Percentiles rank a stretch among this genome's conserved stretches.
Conservation (phyloP, 2,113 vertebrate genomes). For the Procavia capensis region DNA sequence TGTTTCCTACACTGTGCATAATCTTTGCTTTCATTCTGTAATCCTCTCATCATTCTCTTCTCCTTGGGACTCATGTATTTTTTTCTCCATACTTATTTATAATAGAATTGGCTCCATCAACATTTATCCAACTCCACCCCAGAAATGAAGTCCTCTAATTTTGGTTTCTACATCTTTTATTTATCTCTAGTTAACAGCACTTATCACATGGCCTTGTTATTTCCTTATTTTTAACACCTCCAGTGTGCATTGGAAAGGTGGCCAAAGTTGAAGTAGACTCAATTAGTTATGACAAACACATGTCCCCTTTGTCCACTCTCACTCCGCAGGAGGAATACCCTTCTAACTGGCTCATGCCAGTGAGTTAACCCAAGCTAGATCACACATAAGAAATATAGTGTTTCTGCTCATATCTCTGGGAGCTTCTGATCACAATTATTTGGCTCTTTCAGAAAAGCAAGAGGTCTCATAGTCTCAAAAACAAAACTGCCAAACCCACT, state of each 20-base stretch:
- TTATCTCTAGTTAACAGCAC: not conserved
- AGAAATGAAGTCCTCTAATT: not conserved
- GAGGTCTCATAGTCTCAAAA: not conserved
- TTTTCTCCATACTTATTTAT: not conserved
- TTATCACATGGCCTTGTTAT: not conserved
- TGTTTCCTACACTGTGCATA: not conserved
- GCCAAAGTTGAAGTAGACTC: not conserved
- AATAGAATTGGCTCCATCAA: not conserved
- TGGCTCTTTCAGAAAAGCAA: not conserved
- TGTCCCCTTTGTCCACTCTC: not conserved
- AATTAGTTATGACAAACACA: not conserved
- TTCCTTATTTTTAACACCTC: not conserved
- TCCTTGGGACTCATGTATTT: not conserved
- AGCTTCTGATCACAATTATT: not conserved
- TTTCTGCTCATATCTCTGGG: not conserved
- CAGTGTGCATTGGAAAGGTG: not conserved
- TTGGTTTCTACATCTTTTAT: not conserved
- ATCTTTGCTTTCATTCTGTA: not conserved
- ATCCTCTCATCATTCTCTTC: not conserved
- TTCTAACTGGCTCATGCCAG: not conserved
- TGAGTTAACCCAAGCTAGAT: not conserved
- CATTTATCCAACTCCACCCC: not conserved
- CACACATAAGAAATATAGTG: not conserved
- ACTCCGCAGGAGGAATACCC: rapidly evolving
- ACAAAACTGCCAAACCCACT: too few relatives aligned